Base-by-base conservation (phyloP, 2,888 invertebrate species). In the Tholera decimalis region DNA sequence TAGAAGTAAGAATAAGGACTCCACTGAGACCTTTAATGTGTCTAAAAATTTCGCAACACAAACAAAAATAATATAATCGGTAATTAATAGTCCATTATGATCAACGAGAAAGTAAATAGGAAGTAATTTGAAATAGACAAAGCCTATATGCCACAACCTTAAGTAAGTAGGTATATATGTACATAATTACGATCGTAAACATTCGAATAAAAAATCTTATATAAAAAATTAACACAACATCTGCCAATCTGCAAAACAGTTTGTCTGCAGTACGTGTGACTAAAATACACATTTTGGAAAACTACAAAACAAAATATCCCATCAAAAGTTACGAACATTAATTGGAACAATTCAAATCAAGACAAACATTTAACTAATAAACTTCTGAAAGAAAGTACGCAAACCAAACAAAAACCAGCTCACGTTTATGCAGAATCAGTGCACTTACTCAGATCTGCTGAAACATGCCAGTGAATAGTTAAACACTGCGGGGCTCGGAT, bases 401-500 rank as follows among this genome's bases (percentile, higher is more conserved):
- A 24, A 55, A 41, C 18, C 20, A 22, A 61, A 59, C 30, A 37
- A 61, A 69, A 67, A 60, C 6, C 53, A 71, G 57, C 69, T 59
- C 76, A 59, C 75, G 63, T 84, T 84, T 83, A 86, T 83, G 77
- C 79, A 62, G 65, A 84, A 83, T 85, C 84, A 80, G 72, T 51
- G 75, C 79, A 81, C 78, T 87, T 80, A 87, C 86, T 84, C 81
- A 71, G 79, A 82, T 78, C 75, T 80, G 84, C 57, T 84, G 85
- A 86, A 89, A 86, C 83, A 82, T 82, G 75, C 68, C 82, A 74
- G 79, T 89, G 86, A 88, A 89, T 89, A 88, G 80, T 87, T 88
- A 86, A 89, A 81, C 82, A 79, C 72, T 66, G 69, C 74, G 69
- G 75, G n/a, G 72, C 79, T 77, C 77, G 78, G 83, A 87, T 89